Evolutionary conservation across 2,797 vertebrate genomes (phyloP), one percentile per base, ranked within the genome.

Genomic region (Nasua narica): DNA sequence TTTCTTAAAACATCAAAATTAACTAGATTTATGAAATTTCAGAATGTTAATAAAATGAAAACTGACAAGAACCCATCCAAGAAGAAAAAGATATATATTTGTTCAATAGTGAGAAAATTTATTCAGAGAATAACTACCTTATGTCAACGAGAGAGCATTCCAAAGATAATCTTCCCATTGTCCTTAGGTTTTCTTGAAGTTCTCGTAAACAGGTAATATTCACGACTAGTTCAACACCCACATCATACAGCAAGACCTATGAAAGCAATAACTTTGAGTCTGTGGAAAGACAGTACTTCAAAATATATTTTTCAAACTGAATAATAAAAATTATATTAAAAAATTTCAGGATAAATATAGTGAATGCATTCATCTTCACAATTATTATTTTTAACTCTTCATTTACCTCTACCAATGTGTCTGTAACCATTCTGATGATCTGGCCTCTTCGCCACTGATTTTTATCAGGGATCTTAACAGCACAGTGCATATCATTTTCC

Each of bases 161-260:
- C 84, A 99, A 62, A 67, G 99, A 99, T 97, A 99, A 96, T 7
- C 96, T 98, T 82, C 98, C 98, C 3, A 97, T 83, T 48, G 35
- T 91, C 97, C 97, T 98, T 96, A 99, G 92, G 70, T 97, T 98
- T 72, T 99, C 96, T 1, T 98, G 97, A 91, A 99, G 99, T n/a
- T 98, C 98, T 97, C 99, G 98, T 97, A 99, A 97, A 96, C 97
- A 98, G 85, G 95, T 97, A 90, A 98, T 21, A 52, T 99, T 98
- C 52, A 99, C 95, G 76, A 98, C 98, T 96, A 98, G 98, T 83
- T 96, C 98, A 97, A 98, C 98, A 91, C 99, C 99, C 97, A 99
- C 99, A 94, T 99, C 99, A 97, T 99, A 99, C 69, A 99, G 99
- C 52, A 99, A 97, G 82, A 99, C 99, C 99, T 99, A 95, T 81